phyloP scores from a whole-genome alignment of 2,888 invertebrate genomes.

The Cabera pusaria region DNA sequence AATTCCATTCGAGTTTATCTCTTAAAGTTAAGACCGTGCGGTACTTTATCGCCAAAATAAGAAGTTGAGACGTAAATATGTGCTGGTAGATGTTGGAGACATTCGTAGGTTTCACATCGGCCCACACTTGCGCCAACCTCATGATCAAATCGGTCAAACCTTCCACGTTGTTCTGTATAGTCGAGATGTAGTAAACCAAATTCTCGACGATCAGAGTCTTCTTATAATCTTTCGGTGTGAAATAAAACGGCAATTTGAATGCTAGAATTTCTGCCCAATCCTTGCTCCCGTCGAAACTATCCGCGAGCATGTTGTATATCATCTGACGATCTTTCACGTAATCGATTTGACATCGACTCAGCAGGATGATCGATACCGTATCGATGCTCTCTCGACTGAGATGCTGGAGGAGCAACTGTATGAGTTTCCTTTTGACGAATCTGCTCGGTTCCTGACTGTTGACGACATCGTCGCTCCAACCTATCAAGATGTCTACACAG shows the following conservation, averaged over 20 bases:
- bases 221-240: slow-evolving; percentile 83
- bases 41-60: slow-evolving; percentile 83
- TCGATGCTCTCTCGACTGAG: slow-evolving; percentile 85
- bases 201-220: slow-evolving; percentile 80
- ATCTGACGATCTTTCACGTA: slow-evolving; percentile 58
- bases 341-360: slow-evolving; percentile 77
- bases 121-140: slow-evolving; percentile 86
- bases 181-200: slow-evolving; percentile 84
- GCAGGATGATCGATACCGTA: slow-evolving; percentile 77
- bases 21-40: slow-evolving; percentile 56
- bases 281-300: slow-evolving; percentile 70
- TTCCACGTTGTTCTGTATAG: slow-evolving; percentile 48
- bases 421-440: slow-evolving; percentile 64
- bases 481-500: slow-evolving; percentile 81
- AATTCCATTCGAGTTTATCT: slow-evolving; percentile 47
- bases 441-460: slow-evolving; percentile 50
- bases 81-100: slow-evolving; percentile 88
- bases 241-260: slow-evolving; percentile 60
- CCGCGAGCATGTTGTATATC: slow-evolving; percentile 76
- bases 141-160: slow-evolving; percentile 66
- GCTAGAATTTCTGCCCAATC: slow-evolving; percentile 87
- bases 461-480: slow-evolving; percentile 65
- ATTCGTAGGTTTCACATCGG: slow-evolving; percentile 84
- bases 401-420: slow-evolving; percentile 77
- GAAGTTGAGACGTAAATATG: slow-evolving; percentile 86